Percentiles rank a stretch among this genome's conserved stretches.
These are phyloP conservation scores for Burhinus bistriatus DNA, from an alignment of 2,113 vertebrate species.

Conservation along the genomic window DNA sequence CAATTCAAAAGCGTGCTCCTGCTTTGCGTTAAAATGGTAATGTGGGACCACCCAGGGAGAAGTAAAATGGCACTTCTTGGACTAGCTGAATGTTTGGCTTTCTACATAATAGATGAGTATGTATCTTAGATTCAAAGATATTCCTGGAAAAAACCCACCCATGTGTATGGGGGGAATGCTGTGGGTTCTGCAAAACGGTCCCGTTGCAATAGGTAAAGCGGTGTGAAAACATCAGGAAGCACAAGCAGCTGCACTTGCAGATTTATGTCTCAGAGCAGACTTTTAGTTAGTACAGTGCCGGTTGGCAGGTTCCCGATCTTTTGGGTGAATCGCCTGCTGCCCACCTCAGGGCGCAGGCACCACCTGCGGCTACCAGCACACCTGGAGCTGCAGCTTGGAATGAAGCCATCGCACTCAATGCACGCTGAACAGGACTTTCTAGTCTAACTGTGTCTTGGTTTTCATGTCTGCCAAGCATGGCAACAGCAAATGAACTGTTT, in stretches of 20 bases:
- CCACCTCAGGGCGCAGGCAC: fast-evolving
- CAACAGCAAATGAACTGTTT: background rate
- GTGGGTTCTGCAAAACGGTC: background rate
- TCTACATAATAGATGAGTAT: background rate
- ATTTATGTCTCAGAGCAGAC: background rate
- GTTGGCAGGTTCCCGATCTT: background rate
- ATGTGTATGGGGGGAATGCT: fast-evolving
- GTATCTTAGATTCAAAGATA: background rate
- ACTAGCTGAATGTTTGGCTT: background rate
- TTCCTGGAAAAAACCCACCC: background rate
- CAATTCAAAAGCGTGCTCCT: background rate
- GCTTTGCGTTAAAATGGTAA: background rate
- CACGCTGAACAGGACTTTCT: fast-evolving
- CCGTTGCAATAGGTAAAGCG: background rate
- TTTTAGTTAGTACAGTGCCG: background rate
- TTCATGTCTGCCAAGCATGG: no score
- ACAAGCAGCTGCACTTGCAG: background rate
- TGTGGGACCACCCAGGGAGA: background rate
- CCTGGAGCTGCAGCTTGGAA: fast-evolving
- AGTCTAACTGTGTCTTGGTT: fast-evolving
- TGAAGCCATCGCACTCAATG: fast-evolving
- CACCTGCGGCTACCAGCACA: fast-evolving
- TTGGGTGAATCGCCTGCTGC: fast-evolving
- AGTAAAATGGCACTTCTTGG: background rate
- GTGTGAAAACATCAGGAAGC: background rate